Conservation (phyloP, 2,797 vertebrate species). For the Staurois parvus region DNA sequence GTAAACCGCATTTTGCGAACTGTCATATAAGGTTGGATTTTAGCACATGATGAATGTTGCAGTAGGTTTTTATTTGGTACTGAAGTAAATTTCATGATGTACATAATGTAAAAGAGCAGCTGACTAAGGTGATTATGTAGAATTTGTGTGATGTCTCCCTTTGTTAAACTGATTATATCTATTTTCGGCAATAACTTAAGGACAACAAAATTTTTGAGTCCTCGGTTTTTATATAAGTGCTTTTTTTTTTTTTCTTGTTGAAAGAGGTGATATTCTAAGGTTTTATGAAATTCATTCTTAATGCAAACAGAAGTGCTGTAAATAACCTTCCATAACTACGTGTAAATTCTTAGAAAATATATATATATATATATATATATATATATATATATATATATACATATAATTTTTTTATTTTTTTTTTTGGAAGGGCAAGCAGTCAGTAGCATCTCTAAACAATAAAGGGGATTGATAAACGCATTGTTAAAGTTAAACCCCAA, state of each 20-base stretch:
- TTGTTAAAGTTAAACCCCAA: constrained; percentile 73
- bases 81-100: constrained; percentile 66
- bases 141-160: constrained; percentile 91
- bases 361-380: too few relatives aligned
- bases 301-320: constrained; percentile 53
- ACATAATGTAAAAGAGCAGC: constrained; percentile 78
- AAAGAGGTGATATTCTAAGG: constrained; percentile 83
- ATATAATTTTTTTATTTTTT: not conserved
- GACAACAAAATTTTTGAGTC: constrained; percentile 88
- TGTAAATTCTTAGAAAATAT: constrained; percentile 87
- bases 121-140: constrained; percentile 79
- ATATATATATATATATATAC: too few relatives aligned
- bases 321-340: constrained; percentile 73
- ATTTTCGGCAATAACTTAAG: constrained; percentile 99
- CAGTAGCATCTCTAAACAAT: constrained; percentile 86
- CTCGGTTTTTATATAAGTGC: constrained; percentile 97
- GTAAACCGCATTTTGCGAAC: constrained; percentile 36
- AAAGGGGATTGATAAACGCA: constrained; percentile 64
- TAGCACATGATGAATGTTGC: constrained; percentile 73
- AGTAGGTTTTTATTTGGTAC: constrained; percentile 64
- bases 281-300: constrained; percentile 77
- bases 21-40: constrained; percentile 74
- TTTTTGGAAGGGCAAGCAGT: constrained; percentile 94
- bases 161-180: constrained; percentile 94
- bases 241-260: constrained; percentile 92